Percentiles rank a stretch among this genome's conserved stretches.
Evolutionary conservation across 2,888 invertebrate genomes (phyloP).

Genomic region (Sympetrum striolatum): DNA sequence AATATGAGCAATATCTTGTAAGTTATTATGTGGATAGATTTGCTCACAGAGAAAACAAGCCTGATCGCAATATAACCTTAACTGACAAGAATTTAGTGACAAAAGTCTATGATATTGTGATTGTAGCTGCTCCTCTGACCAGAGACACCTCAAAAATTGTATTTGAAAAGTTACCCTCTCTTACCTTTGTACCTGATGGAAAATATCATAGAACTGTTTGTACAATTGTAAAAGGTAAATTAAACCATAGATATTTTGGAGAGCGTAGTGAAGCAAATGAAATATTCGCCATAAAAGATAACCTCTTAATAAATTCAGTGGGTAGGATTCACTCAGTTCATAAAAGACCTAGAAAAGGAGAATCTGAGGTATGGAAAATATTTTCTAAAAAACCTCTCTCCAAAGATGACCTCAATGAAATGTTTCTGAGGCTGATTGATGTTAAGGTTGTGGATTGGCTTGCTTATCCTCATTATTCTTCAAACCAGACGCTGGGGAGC

Average conservation of each 20-base stretch:
- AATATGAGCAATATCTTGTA: constrained; percentile 49
- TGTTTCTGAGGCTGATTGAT: constrained; percentile 60
- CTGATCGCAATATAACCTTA: not conserved
- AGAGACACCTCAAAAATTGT: constrained; percentile 58
- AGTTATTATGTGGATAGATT: not conserved
- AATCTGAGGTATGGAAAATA: constrained; percentile 64
- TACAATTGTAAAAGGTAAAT: constrained; percentile 64
- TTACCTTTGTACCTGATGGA: constrained; percentile 54
- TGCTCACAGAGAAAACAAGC: not conserved
- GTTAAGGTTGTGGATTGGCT: constrained; percentile 61
- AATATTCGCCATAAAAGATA: constrained; percentile 61
- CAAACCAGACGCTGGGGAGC: constrained; percentile 54
- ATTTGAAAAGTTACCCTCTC: constrained; percentile 57
- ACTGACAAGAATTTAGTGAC: not conserved
- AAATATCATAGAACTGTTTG: constrained; percentile 64
- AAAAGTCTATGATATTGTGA: constrained; percentile 64
- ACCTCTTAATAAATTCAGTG: constrained; percentile 62
- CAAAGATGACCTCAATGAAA: constrained; percentile 58
- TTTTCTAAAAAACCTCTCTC: constrained; percentile 63
- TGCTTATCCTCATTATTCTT: constrained; percentile 65
- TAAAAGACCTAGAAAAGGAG: constrained; percentile 44
- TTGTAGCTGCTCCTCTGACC: constrained; percentile 66
- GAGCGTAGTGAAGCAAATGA: constrained; percentile 54
- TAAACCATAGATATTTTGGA: constrained; percentile 61
- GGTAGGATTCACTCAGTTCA: constrained; percentile 57